Percentiles rank a stretch among this genome's conserved stretches.
Conservation (phyloP, 2,797 vertebrate genomes). For the Takifugu ocellatus region DNA sequence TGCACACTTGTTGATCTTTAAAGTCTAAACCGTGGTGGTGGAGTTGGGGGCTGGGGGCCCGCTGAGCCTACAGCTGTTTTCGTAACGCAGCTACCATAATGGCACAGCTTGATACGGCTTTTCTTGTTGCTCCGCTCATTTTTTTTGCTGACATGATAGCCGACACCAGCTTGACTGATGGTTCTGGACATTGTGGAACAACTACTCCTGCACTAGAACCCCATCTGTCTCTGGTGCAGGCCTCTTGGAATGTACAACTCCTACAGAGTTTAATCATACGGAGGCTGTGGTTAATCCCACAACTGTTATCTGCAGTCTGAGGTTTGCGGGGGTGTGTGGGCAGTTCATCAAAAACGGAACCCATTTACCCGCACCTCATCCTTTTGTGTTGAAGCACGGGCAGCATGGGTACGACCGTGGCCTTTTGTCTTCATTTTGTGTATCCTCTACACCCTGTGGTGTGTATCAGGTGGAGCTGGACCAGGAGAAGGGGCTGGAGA, state of each 20-base stretch:
- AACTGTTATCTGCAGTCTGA: constrained; percentile 16
- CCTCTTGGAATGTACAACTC: constrained; percentile 58
- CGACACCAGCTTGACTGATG: constrained; percentile 44
- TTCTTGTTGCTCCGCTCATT: constrained; percentile 4
- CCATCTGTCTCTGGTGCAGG: constrained; percentile 33
- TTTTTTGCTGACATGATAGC: constrained; percentile 21
- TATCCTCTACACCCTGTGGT: not conserved
- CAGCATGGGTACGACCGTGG: not conserved
- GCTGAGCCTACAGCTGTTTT: constrained; percentile 9
- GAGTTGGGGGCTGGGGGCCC: not conserved
- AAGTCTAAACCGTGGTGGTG: constrained; percentile 26
- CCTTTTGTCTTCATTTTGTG: not conserved
- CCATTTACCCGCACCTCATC: constrained; percentile 5
- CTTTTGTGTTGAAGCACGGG: not conserved
- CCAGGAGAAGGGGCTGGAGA: constrained; percentile 90
- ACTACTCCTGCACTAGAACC: constrained; percentile 26
- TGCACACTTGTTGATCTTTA: constrained; percentile 50
- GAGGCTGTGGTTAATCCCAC: constrained; percentile 21
- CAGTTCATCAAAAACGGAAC: constrained; percentile 19
- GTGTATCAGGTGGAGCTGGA: constrained; percentile 83
- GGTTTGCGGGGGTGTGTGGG: constrained; percentile 17
- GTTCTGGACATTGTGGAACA: constrained; percentile 41
- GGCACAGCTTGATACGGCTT: constrained; percentile 6
- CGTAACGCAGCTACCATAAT: constrained; percentile 12
- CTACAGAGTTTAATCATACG: constrained; percentile 49